phyloP scores from a whole-genome alignment of 2,113 vertebrate genomes.

The Synodontis membranacea region DNA sequence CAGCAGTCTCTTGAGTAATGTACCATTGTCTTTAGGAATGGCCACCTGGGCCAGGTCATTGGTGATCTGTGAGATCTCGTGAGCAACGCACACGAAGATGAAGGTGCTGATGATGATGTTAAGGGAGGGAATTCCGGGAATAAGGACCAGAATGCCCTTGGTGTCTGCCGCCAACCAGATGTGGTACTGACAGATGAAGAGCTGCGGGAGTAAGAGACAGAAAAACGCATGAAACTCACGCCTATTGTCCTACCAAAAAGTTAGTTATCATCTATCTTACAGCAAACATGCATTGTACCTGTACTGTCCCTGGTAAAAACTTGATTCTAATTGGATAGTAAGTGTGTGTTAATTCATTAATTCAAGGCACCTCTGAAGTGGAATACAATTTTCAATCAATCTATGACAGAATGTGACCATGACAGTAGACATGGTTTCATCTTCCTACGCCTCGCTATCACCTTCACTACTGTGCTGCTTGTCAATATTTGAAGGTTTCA shows the following conservation, averaged over 20 bases:
- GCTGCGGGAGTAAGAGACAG: constrained; percentile 69
- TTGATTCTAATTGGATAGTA: neutral
- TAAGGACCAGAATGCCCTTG: constrained; percentile 92
- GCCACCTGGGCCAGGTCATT: constrained; percentile 91
- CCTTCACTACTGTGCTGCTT: neutral
- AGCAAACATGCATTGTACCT: neutral
- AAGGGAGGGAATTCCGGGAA: constrained; percentile 88
- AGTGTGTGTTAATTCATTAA: neutral
- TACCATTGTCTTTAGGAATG: constrained; percentile 88
- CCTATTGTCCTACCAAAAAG: neutral
- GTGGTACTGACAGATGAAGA: constrained; percentile 98
- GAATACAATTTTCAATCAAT: neutral
- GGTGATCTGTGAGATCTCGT: constrained; percentile 96
- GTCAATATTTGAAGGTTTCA: neutral
- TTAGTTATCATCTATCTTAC: neutral
- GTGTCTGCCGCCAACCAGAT: constrained; percentile 98
- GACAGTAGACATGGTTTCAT: neutral
- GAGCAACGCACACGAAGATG: constrained; percentile 96
- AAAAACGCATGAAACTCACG: neutral
- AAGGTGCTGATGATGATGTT: constrained; percentile 96
- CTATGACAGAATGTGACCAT: neutral
- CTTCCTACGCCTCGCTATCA: neutral
- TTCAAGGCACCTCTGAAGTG: neutral
- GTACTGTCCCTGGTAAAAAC: neutral
- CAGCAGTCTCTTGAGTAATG: constrained; percentile 84